A percentile compares a stretch with the other conserved stretches of the same genome.
Conservation (phyloP, 2,797 vertebrate genomes). For the Acrossocheilus fasciatus region DNA sequence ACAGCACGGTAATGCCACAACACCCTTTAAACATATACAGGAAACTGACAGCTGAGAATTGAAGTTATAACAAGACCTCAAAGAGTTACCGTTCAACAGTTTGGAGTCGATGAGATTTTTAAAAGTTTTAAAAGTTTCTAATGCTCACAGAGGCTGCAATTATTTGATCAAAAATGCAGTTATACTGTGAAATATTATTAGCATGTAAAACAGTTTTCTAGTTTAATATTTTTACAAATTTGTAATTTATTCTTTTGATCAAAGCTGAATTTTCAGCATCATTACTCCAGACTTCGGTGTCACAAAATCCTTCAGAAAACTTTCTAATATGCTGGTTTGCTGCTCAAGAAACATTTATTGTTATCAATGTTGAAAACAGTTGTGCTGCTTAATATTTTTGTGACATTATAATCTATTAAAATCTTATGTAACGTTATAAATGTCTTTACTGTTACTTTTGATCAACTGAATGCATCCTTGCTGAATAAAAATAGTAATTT, state of each 20-base stretch:
- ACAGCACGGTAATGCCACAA: constrained; percentile 45
- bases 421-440: no score
- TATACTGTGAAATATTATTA: neutral
- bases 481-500: neutral
- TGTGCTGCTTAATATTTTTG: neutral
- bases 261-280: neutral
- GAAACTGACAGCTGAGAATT: constrained; percentile 23
- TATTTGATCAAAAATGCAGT: neutral
- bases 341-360: neutral
- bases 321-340: neutral
- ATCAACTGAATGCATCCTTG: neutral
- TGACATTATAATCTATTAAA: no score
- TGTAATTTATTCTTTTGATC: neutral
- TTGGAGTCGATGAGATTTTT: neutral
- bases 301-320: neutral
- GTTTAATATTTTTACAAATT: neutral
- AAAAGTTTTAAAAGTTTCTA: neutral
- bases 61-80: constrained; percentile 34
- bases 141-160: neutral
- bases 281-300: neutral
- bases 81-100: constrained; percentile 9
- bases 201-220: neutral
- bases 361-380: neutral
- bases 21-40: constrained; percentile 44
- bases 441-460: neutral